Base-by-base conservation (phyloP, 1,140 invertebrate species). In the Sminthurides bifidus region DNA sequence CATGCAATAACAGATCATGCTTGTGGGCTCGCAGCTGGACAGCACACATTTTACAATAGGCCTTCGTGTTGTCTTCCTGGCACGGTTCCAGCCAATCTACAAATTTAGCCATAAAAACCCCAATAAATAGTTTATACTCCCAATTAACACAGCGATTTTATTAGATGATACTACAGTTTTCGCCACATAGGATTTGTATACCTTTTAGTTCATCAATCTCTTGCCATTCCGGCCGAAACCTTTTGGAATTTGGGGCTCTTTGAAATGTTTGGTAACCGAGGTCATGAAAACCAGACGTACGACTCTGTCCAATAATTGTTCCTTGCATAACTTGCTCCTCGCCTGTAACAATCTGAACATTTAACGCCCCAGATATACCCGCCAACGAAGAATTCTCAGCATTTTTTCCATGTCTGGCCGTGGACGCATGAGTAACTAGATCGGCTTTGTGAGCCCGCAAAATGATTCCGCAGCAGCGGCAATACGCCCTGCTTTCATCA, bases 171-270 rank as follows among this genome's bases (percentile, higher is more conserved):
- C 23, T 49, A n/a, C n/a, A n/a, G n/a, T n/a, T n/a, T n/a, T n/a
- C n/a, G n/a, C n/a, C n/a, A n/a, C n/a, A n/a, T n/a, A n/a, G n/a
- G n/a, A n/a, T n/a, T n/a, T n/a, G n/a, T n/a, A n/a, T 33, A 60
- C 54, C 23, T 57, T 48, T 56, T 17, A 60, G 33, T 41, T 56
- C 54, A 23, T 51, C 46, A 19, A 52, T 17, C n/a, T 24, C 17
- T 50, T 56, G 56, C 59, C 59, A 60, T 26, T 56, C 59, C 23
- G 23, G 35, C 27, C 59, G 10, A 41, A 59, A 60, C 23, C 43
- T 37, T 33, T 56, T 56, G 4, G 33, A 24, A 43, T 52, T 48
- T 31, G 44, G 48, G 2, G 15, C 6, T 35, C 50, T 30, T 17
- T 26, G 31, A 27, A 14, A 50, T 8, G 26, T 38, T n/a, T n/a